phyloP scores from a whole-genome alignment of 2,113 vertebrate species.

The Rhinoptilus africanus region DNA sequence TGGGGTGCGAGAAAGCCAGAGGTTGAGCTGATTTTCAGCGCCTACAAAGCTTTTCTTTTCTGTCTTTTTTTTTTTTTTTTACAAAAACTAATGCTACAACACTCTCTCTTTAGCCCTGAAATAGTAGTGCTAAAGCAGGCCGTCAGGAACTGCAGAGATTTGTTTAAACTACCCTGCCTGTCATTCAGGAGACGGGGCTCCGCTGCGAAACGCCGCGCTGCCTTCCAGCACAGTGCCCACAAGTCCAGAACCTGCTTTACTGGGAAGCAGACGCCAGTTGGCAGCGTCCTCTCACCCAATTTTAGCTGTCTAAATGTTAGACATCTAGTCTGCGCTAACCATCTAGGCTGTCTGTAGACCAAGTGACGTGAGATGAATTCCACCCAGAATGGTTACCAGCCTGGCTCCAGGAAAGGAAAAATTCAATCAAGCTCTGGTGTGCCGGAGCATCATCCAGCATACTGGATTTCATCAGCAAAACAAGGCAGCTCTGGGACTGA shows the following conservation, averaged over 20 bases:
- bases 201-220: background rate
- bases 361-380: background rate
- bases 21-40: background rate
- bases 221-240: background rate
- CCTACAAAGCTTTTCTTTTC: background rate
- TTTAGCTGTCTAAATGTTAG: conserved; percentile 3
- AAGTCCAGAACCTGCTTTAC: background rate
- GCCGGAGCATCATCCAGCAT: background rate
- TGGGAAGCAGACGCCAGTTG: conserved; percentile 1
- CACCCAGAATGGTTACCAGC: background rate
- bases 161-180: background rate
- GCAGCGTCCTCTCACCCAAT: background rate
- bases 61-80: background rate
- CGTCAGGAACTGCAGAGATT: background rate
- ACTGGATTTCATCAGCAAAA: background rate
- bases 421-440: background rate
- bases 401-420: background rate
- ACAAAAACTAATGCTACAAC: background rate
- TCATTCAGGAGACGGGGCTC: background rate
- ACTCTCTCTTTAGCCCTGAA: background rate
- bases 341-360: background rate
- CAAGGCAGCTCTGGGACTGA: background rate
- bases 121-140: background rate
- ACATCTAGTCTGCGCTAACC: background rate
- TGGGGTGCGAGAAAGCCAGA: background rate